Base-by-base conservation (phyloP, 2,797 vertebrate genomes). In the Myoxocephalus aenaeus region DNA sequence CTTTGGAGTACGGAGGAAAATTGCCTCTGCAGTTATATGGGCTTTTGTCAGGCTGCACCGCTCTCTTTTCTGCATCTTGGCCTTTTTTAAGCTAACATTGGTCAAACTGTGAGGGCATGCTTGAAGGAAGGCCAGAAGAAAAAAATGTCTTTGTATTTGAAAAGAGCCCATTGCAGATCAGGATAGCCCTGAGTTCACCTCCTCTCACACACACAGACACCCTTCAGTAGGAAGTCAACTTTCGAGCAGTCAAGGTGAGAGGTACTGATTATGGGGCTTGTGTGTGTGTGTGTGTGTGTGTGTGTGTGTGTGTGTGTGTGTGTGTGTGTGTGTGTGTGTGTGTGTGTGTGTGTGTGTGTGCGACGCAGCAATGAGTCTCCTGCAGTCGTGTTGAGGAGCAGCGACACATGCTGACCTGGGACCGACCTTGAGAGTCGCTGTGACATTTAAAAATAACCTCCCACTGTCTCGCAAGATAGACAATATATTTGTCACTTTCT, bases 391-490 rank as follows among this genome's bases (percentile, higher is more conserved):
- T 72, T 75, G 20, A 14, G 48, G n/a, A 67, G 74, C 59, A 1
- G 57, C n/a, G 15, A 66, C 59, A 65, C 70, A 68, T 46, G 57
- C 69, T 59, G 14, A 84, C 84, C 85, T 25, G 71, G 70, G 67
- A 84, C 79, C 77, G 83, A 90, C 84, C 75, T 65, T 27, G 25
- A 83, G 80, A 85, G 82, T 73, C 57, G 17, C 75, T 42, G 66
- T 91, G 87, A 90, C 88, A 90, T 94, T 91, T 88, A 72, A 84
- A 82, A 86, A 79, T 70, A 81, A 75, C 66, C 73, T 80, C 74
- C 75, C 59, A 42, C 77, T 53, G 53, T 71, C 73, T 76, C 46
- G 5, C 68, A 53, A 86, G 64, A 84, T 67, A 78, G 75, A 75
- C 70, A 61, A 69, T 81, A 71, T 81, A 85, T 87, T 80, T 82